These are phyloP conservation scores for Xanthorhoe spadicearia DNA, from an alignment of 2,888 invertebrate species.

Conservation along the genomic window DNA sequence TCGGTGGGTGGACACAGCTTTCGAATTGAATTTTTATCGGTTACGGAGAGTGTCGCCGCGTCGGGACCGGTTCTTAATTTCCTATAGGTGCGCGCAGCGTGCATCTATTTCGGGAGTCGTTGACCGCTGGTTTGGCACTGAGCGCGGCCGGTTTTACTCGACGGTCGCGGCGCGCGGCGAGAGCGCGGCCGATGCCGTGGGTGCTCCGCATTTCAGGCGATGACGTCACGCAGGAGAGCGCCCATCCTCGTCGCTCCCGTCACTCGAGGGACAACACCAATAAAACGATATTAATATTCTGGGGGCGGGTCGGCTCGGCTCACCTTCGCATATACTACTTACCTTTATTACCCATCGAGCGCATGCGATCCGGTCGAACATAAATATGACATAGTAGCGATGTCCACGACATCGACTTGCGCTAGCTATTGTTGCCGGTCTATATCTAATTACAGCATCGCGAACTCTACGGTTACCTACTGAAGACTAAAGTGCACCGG, in stretches of 20 bases:
- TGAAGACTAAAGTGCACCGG: not conserved
- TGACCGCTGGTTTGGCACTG: slow-evolving; percentile 78
- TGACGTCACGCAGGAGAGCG: slow-evolving; percentile 57
- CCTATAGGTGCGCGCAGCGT: slow-evolving; percentile 73
- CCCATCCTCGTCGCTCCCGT: slow-evolving; percentile 49
- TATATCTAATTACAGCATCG: not conserved
- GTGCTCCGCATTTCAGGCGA: slow-evolving; percentile 45
- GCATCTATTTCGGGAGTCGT: slow-evolving; percentile 84
- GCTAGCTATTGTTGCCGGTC: slow-evolving; percentile 8
- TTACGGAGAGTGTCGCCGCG: slow-evolving; percentile 64
- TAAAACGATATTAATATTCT: slow-evolving; percentile 2
- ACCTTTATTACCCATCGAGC: slow-evolving; percentile 60
- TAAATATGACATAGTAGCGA: not conserved
- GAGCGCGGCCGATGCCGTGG: slow-evolving; percentile 55
- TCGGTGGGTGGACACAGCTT: slow-evolving; percentile 79
- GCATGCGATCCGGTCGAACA: slow-evolving; percentile 48
- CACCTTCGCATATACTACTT: slow-evolving; percentile 61
- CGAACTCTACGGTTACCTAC: not conserved
- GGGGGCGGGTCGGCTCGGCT: slow-evolving; percentile 53
- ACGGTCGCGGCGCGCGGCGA: slow-evolving; percentile 44
- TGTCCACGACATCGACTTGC: not conserved
- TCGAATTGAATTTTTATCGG: slow-evolving; percentile 79
- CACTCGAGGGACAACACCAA: slow-evolving; percentile 48
- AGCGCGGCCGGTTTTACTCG: slow-evolving; percentile 30
- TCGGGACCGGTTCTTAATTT: slow-evolving; percentile 76